A percentile compares a stretch with the other conserved stretches of the same genome.
phyloP scores from a whole-genome alignment of 2,113 vertebrate species.

The Mandrillus leucophaeus region DNA sequence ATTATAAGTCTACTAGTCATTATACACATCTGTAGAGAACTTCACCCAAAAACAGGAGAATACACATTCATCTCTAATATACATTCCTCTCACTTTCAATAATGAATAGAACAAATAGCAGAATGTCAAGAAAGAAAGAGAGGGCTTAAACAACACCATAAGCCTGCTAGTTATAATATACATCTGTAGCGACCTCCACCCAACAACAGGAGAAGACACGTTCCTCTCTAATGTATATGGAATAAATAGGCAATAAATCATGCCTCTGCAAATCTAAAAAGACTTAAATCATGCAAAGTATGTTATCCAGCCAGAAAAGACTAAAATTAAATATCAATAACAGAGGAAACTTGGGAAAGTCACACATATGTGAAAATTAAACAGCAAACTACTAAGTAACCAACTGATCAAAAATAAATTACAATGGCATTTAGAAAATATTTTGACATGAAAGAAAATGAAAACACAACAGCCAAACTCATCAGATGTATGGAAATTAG shows the following conservation, averaged over 20 bases:
- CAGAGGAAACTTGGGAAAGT: not conserved
- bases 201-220: not conserved
- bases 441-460: not conserved
- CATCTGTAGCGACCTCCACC: not conserved
- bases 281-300: not conserved
- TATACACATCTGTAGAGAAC: not conserved
- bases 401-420: not conserved
- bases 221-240: not conserved
- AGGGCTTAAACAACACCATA: not conserved
- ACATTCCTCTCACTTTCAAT: not conserved
- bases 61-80: not conserved
- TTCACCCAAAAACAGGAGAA: not conserved
- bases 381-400: not conserved
- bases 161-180: not conserved
- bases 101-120: not conserved
- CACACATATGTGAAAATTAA: not conserved
- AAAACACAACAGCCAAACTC: not conserved
- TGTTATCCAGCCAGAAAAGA: not conserved
- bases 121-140: not conserved
- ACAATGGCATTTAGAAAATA: not conserved
- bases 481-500: not conserved
- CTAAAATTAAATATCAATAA: not conserved
- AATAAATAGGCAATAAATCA: not conserved
- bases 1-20: not conserved
- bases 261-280: not conserved